Base-by-base conservation (phyloP, 92 coral and sea anemone genomes). In the Porites rus region DNA sequence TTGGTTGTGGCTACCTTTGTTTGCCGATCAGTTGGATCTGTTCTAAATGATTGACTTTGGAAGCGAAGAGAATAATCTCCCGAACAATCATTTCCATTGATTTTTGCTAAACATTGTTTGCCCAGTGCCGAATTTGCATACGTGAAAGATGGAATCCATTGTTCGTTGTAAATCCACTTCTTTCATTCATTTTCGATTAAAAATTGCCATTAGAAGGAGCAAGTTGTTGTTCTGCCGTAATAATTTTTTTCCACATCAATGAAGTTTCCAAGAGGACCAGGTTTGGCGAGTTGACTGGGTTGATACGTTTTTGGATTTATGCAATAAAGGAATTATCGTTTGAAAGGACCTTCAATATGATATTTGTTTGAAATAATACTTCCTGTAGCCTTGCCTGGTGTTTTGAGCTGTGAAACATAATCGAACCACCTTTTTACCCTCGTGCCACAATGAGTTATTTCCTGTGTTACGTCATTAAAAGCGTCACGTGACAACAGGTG, bases 391-490 rank as follows among this genome's bases (percentile, higher is more conserved):
- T 28, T 73, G 79, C 61, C 80, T 22, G 64, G 51, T 83, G 79
- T 83, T 69, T 59, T 28, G 38, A 38, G 46, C 46, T 38, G 59
- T 12, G 69, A 73, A 51, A 83, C 74, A 83, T 72, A 83, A 85
- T 85, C 88, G 12, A 24, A 75, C 88, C 88, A 85, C 88, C 83
- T 85, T 67, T 76, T 16, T 53, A 22, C 14, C 78, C 75, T 51
- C 83, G 72, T 89, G 92, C 91, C 95, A 92, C 95, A 92, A 88
- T 85, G 75, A 74, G 93, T 92, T 77, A 67, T 89, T 85, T 89
- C 89, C 91, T 88, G 95, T 85, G 93, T 90, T 92, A 92, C 95
- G 95, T 92, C 83, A 86, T 75, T 84, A 75, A 76, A 63, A 74
- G 87, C 79, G 50, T 92, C 95, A 92, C 93, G 93, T 92, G 95